Evolutionary conservation across 2,888 invertebrate species (phyloP).

Genomic region (Lasioglossum zephyrum): DNA sequence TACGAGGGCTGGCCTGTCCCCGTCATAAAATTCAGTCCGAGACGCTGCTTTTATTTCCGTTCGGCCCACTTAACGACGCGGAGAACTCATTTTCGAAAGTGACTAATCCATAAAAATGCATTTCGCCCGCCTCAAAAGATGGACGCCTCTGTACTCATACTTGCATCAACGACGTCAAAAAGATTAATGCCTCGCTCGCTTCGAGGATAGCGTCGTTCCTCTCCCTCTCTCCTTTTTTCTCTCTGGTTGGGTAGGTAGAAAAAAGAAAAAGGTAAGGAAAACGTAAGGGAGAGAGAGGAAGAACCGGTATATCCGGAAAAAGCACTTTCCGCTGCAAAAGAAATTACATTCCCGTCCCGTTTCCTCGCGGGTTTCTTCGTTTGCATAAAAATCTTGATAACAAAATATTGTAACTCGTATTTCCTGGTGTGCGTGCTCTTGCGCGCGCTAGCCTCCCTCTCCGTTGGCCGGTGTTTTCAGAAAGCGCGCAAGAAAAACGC

Average conservation of each 20-base stretch:
- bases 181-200: constrained; percentile 59
- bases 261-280: background rate
- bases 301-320: constrained; percentile 34
- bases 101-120: constrained; percentile 66
- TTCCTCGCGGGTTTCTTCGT: constrained; percentile 44
- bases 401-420: constrained; percentile 53
- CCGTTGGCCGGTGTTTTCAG: background rate
- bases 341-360: constrained; percentile 49
- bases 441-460: background rate
- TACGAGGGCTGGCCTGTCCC: too few relatives aligned
- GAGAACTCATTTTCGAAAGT: constrained; percentile 59
- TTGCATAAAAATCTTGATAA: constrained; percentile 62
- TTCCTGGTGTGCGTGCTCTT: constrained; percentile 4
- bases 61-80: constrained; percentile 32
- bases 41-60: constrained; percentile 26
- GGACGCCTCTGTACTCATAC: constrained; percentile 55
- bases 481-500: background rate
- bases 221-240: background rate
- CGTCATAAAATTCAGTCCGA: background rate
- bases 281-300: background rate
- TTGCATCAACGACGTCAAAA: constrained; percentile 62
- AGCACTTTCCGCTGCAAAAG: constrained; percentile 41
- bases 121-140: constrained; percentile 53
- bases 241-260: background rate
- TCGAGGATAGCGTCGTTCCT: constrained; percentile 35